phyloP scores from a whole-genome alignment of 2,888 invertebrate genomes.

The Uropetala carovei region DNA sequence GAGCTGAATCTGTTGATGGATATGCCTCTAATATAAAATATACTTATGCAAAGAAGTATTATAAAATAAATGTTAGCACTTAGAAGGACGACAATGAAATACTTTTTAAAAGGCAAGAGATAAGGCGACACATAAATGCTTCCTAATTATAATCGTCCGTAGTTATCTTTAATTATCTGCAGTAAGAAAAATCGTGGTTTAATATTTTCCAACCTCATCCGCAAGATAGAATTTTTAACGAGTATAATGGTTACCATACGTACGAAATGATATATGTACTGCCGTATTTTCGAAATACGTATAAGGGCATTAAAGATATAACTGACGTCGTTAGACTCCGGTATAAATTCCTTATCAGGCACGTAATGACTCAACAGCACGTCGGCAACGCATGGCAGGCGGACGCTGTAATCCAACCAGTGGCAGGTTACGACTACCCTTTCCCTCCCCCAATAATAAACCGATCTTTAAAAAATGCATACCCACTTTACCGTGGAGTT shows the following conservation, averaged over 20 bases:
- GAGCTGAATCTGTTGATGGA: too few species aligned
- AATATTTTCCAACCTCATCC: too few species aligned
- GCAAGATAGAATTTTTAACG: too few species aligned
- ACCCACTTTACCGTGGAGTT: not conserved
- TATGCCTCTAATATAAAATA: too few species aligned
- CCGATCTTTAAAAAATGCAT: conserved; percentile 33
- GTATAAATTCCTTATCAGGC: not conserved
- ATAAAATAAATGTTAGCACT: too few species aligned
- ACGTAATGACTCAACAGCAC: not conserved
- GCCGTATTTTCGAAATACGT: not conserved
- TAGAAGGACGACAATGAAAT: too few species aligned
- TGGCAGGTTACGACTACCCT: not conserved
- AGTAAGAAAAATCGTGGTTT: too few species aligned
- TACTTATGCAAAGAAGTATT: too few species aligned
- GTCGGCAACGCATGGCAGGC: conserved; percentile 15
- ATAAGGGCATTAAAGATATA: not conserved
- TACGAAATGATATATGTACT: not conserved
- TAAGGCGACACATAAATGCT: too few species aligned
- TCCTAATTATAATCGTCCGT: too few species aligned
- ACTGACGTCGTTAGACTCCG: not conserved
- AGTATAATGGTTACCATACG: not conserved
- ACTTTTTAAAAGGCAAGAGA: too few species aligned
- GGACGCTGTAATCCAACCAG: not conserved
- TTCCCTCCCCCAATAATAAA: conserved; percentile 11
- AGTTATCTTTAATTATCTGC: too few species aligned